Evolutionary conservation across 2,113 vertebrate genomes (phyloP), one percentile per base, ranked within the genome.

Genomic region (Litocranius walleri): DNA sequence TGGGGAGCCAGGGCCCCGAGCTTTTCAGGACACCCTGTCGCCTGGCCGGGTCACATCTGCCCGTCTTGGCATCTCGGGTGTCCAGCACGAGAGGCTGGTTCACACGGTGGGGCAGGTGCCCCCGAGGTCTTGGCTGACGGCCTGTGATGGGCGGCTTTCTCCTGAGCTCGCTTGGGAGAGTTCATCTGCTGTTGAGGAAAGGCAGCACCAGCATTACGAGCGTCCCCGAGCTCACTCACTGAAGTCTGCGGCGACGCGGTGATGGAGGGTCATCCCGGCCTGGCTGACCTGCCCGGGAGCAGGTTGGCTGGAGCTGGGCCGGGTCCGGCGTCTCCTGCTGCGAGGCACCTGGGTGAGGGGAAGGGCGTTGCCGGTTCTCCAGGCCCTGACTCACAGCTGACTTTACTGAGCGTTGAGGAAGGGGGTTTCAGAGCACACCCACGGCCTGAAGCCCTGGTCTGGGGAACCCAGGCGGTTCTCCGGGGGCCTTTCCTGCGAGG

Each of bases 291-390:
- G 33, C 2, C 3, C 1, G 3, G 5, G 15, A 14, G 19, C 30
- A 4, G 0, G 6, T 13, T 0, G 1, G 7, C 2, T 2, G 3
- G 4, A 3, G 27, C 82, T 1, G 12, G 0, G 15, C 12, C 1
- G 3, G 48, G n/a, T 7, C 52, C 1, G 0, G 5, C 0, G 25
- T 21, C n/a, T 50, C 50, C 33, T 7, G 9, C 6, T 1, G 8
- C 0, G 0, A 15, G 48, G 17, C 3, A 1, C 6, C 6, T 1
- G 56, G 52, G 2, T 40, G 9, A 59, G 43, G 57, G 45, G 59
- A 7, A 14, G 6, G 2, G 0, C 0, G 0, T 8, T 3, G 16
- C 30, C 3, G 14, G 33, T 40, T 40, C 61, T 6, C 27, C 36
- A 6, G 2, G 50, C 0, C 52, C 91, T 50, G 71, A 15, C 5